Evolutionary conservation across 2,113 vertebrate genomes (phyloP), one percentile per base, ranked within the genome.

Genomic region (Eonycteris spelaea): DNA sequence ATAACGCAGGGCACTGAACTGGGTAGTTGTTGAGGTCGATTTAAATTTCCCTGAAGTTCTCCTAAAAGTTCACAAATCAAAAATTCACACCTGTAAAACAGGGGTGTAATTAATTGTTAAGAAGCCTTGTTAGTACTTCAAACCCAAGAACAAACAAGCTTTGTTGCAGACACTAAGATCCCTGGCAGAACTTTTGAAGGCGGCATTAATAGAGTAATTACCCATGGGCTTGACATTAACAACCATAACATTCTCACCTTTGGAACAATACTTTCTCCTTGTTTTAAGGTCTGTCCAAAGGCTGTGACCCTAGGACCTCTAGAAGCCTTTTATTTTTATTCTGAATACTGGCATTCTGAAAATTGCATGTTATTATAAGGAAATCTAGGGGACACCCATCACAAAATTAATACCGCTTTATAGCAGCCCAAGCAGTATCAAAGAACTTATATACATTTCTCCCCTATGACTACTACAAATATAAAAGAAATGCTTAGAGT

Each of bases 41-140:
- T 51, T 95, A 97, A 95, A 98, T 98, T 97, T 98, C 97, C 97
- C 98, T 71, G 48, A 97, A 97, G 97, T 97, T 98, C 71, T 86
- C 2, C 68, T 82, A n/a, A 91, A 98, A 97, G 59, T 98, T 98
- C 97, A 86, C 96, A 97, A 95, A 97, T 97, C 95, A 98, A 96
- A 97, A 91, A 80, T 74, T 94, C 93, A 93, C 2, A 5, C 88
- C 98, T 97, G 82, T 74, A 79, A 94, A 97, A n/a, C 91, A 97
- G 73, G 86, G 57, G 40, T 95, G 65, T 93, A 95, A 97, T 97
- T 98, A 98, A 97, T 96, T 98, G 97, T 68, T 61, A 90, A 97
- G 97, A 97, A 95, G 59, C 30, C 96, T 98, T 97, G 95, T 96
- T 97, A 96, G 96, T 57, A 71, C 5, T 86, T 87, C 93, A 93